Base-by-base conservation (phyloP, 2,888 invertebrate genomes). In the Bimastos eiseni region DNA sequence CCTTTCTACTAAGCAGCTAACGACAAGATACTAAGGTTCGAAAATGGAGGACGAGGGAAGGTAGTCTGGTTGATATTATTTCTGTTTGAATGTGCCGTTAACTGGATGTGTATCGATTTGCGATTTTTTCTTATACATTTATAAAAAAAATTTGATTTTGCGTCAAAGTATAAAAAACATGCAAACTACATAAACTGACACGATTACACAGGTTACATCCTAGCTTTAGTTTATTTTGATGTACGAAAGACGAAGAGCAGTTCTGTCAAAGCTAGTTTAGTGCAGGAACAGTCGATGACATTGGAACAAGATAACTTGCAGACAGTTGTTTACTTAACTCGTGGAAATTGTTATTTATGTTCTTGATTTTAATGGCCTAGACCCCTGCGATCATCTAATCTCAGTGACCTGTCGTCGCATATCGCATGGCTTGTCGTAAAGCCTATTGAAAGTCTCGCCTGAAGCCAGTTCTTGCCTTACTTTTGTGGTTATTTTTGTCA, bases 31-130 rank as follows among this genome's bases (percentile, higher is more conserved):
- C n/a, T 70, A 70, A 70, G 30, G n/a, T 2, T 70, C n/a, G 30
- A 70, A 70, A 70, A 70, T 70, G 70, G 70, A 70, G 70, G 70
- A 70, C 70, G 70, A 70, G 30, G 70, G 70, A 70, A 70, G 70
- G 70, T 70, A 70, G 8, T 70, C 6, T 30, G n/a, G 70, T 70
- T 70, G 70, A 70, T n/a, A 4, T 70, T n/a, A 13, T 70, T 70
- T 70, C 49, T n/a, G 70, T 70, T 70, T 70, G 30, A 70, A 70
- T n/a, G n/a, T n/a, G 0, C 30, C n/a, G 0, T 30, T 70, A n/a
- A 70, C 30, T 70, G 8, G n/a, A 70, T 70, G n/a, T 70, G n/a
- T 70, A 17, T 6, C 0, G n/a, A 6, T 70, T 3, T 70, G 11
- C 30, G 17, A 70, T 11, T 6, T 5, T n/a, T 49, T 15, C n/a